phyloP scores from a whole-genome alignment of 1,140 invertebrate species.

The Brachionus rubens region DNA sequence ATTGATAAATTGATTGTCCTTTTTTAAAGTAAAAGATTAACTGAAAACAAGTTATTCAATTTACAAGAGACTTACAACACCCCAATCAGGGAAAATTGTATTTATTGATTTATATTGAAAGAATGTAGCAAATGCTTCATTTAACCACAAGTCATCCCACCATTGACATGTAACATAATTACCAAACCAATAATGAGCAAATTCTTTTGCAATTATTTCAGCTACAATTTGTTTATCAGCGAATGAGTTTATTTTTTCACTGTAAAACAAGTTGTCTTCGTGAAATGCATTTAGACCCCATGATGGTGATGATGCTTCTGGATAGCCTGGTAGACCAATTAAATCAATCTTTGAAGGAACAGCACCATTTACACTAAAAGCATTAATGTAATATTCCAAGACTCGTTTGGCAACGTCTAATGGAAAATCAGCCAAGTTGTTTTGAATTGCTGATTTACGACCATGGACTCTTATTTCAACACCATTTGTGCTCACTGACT shows the following conservation, averaged over 20 bases:
- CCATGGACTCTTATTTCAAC: constrained; percentile 19
- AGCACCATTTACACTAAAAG: not conserved
- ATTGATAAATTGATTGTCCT: constrained; percentile 41
- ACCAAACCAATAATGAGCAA: constrained; percentile 77
- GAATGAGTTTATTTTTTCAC: constrained; percentile 54
- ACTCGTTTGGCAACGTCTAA: not conserved
- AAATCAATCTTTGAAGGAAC: constrained; percentile 65
- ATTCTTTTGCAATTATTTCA: constrained; percentile 73
- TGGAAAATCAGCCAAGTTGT: not conserved
- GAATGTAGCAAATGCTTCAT: constrained; percentile 59
- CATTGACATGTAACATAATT: constrained; percentile 71
- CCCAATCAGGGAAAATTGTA: constrained; percentile 75
- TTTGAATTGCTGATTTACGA: not conserved
- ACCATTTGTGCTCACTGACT: not conserved
- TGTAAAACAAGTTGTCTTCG: constrained; percentile 76
- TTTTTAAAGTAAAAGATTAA: not conserved
- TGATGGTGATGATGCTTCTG: constrained; percentile 90
- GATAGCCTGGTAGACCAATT: constrained; percentile 89
- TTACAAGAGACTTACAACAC: constrained; percentile 60
- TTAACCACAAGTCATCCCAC: constrained; percentile 63
- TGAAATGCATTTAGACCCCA: constrained; percentile 83
- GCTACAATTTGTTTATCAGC: constrained; percentile 65
- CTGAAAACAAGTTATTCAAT: too few relatives aligned
- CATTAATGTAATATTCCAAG: not conserved
- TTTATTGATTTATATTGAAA: constrained; percentile 54